A percentile compares a stretch with the other conserved stretches of the same genome.
These are phyloP conservation scores for Piezodorus guildinii DNA, from an alignment of 1,140 invertebrate species.

Conservation along the genomic window DNA sequence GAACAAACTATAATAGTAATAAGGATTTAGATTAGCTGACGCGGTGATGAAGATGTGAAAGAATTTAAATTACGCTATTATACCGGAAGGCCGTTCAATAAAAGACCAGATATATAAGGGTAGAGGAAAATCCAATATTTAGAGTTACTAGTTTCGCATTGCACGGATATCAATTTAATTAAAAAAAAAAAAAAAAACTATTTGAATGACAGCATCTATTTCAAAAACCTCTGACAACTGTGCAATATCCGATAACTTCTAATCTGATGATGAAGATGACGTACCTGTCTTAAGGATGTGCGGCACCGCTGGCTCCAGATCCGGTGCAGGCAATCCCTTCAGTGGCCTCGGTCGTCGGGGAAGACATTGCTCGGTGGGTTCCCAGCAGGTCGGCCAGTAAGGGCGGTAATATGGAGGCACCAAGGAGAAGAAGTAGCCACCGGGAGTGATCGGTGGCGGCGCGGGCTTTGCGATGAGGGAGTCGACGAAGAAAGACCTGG, in stretches of 20 bases:
- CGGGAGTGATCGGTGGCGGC: slow-evolving; percentile 18
- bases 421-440: slow-evolving; percentile 15
- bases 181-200: no score
- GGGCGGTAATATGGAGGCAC: slow-evolving; percentile 15
- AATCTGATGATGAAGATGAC: background rate
- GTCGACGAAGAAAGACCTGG: slow-evolving; percentile 28
- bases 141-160: no score
- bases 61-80: no score
- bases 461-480: slow-evolving; percentile 25
- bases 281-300: slow-evolving; percentile 1
- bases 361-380: slow-evolving; percentile 3
- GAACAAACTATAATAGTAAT: no score
- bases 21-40: no score
- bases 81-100: no score
- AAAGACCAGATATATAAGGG: no score
- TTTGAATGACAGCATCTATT: no score
- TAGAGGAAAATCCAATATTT: no score
- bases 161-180: no score
- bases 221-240: background rate
- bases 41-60: no score
- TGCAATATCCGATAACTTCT: background rate
- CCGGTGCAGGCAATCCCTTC: background rate
- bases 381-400: slow-evolving; percentile 17
- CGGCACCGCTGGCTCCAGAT: background rate
- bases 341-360: slow-evolving; percentile 3